These are phyloP conservation scores for Pipra filicauda DNA, from an alignment of 2,113 vertebrate species.

Conservation along the genomic window DNA sequence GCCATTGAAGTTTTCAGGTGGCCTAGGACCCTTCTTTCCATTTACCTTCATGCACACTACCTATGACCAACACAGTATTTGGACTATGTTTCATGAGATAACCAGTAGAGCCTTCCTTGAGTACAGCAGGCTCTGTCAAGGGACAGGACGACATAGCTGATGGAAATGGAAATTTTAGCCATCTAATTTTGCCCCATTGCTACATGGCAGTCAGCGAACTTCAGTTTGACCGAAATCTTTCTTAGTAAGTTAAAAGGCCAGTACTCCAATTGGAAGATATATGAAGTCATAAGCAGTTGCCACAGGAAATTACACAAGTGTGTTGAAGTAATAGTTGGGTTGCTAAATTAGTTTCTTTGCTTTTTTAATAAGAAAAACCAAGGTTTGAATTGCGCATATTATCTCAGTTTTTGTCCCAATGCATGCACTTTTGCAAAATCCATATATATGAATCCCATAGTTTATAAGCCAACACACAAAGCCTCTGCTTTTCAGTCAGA, in stretches of 20 bases:
- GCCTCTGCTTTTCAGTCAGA: neutral
- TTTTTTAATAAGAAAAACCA: constrained; percentile 1
- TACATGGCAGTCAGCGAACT: neutral
- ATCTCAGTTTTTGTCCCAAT: neutral
- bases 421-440: neutral
- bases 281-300: neutral
- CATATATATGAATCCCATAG: neutral
- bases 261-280: neutral
- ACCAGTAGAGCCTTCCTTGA: neutral
- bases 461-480: neutral
- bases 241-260: neutral
- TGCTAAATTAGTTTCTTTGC: constrained; percentile 6
- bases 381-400: neutral
- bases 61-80: neutral
- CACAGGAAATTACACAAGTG: neutral
- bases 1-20: neutral
- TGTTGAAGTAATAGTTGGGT: neutral
- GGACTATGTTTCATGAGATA: neutral
- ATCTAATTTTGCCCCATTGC: neutral
- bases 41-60: neutral
- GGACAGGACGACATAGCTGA: neutral
- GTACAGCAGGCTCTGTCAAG: neutral
- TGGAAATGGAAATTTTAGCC: neutral
- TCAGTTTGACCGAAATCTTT: neutral
- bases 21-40: neutral